Base-by-base conservation (phyloP, 2,113 vertebrate genomes). In the Cervus canadensis region DNA sequence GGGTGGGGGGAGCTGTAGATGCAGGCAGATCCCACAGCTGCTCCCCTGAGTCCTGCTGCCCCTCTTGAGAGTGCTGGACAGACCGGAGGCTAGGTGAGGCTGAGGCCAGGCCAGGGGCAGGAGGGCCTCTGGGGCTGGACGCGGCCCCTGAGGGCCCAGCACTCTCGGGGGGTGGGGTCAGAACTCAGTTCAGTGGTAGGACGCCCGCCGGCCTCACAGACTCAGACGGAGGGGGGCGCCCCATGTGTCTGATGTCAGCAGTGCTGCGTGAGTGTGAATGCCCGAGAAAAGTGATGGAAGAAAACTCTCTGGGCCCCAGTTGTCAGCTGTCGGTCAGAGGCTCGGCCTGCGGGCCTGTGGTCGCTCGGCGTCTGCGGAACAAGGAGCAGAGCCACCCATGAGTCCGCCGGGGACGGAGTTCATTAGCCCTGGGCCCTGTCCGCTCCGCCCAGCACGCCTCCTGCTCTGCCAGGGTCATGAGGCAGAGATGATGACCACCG, bases 151-250 rank as follows among this genome's bases (percentile, higher is more conserved):
- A 4, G 2, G 78, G 78, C 5, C 16, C 5, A 3, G 79, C 1
- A 1, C 19, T 14, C 50, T 54, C 79, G 6, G 36, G 71, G 2
- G 5, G 21, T 19, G 71, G n/a, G 40, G 67, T 21, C 71, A 43
- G 36, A 23, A 23, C 36, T 13, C 36, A 4, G 3, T 7, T 36
- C 50, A 23, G 12, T 1, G 1, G 30, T 13, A 23, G 50, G 79
- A 36, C 0, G 0, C 11, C 10, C 0, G 2, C 30, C 6, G 0
- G 30, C 17, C 30, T 25, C 6, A n/a, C 33, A 54, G 19, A 23
- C 12, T 4, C 33, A 7, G 48, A 13, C 0, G 2, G 79, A 8
- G 33, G 33, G 1, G 9, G 30, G 17, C 1, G 11, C 2, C 50
- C 30, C 50, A 0, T 3, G 1, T 3, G 19, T n/a, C 33, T 3